Evolutionary conservation across 1,140 invertebrate genomes (phyloP).

Genomic region (Theocolax elegans): DNA sequence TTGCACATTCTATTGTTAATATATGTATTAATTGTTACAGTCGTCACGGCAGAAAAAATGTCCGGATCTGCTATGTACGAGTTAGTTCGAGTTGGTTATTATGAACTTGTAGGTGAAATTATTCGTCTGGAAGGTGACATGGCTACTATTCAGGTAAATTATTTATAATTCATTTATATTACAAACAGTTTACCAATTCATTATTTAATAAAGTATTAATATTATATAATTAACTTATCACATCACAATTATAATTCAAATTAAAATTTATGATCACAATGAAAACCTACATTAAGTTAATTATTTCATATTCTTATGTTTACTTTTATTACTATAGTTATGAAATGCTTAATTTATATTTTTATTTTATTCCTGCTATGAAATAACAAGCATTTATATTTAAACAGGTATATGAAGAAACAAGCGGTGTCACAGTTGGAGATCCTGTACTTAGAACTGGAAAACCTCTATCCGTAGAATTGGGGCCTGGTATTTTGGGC

Average conservation of each 20-base stretch:
- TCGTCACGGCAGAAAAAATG: conserved; percentile 99
- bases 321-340: too few species aligned
- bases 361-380: too few species aligned
- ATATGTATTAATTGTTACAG: conserved; percentile 69
- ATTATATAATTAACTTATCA: too few species aligned
- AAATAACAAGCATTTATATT: not conserved
- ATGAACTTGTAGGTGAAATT: conserved; percentile 98
- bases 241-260: too few species aligned
- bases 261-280: too few species aligned
- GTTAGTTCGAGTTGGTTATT: conserved; percentile 97
- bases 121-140: conserved; percentile 99
- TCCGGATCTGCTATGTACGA: conserved; percentile 99
- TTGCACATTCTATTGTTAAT: not conserved
- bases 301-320: too few species aligned
- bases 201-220: too few species aligned
- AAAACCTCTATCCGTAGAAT: conserved; percentile 97
- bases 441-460: conserved; percentile 98
- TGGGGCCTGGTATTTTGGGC: conserved; percentile 99
- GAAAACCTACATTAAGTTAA: too few species aligned
- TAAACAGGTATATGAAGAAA: conserved; percentile 95
- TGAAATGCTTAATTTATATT: too few species aligned
- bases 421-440: conserved; percentile 98
- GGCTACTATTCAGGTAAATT: conserved; percentile 94
- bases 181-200: too few species aligned
- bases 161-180: not conserved